Conservation (phyloP, 2,888 invertebrate genomes). For the Lithophane leautieri region DNA sequence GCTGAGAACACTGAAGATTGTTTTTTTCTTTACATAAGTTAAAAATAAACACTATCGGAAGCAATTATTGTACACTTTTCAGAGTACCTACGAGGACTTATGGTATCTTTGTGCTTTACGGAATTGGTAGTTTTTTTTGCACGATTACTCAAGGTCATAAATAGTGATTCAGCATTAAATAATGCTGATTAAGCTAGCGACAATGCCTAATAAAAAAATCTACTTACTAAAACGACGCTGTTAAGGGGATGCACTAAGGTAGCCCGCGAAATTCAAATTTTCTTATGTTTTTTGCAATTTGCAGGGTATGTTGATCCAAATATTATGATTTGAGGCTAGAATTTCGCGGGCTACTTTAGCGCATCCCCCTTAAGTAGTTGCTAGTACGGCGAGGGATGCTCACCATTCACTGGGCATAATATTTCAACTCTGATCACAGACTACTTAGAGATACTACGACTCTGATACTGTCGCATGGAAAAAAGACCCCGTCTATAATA, state of each 20-base stretch:
- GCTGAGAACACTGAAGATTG: slow-evolving; percentile 1
- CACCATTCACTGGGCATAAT: neutral
- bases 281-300: too few relatives aligned
- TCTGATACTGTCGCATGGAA: neutral
- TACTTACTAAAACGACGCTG: slow-evolving; percentile 1
- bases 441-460: too few relatives aligned
- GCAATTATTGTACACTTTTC: slow-evolving; percentile 10
- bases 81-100: too few relatives aligned
- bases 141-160: neutral
- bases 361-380: too few relatives aligned
- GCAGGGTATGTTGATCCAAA: too few relatives aligned
- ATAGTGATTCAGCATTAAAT: too few relatives aligned
- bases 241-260: too few relatives aligned
- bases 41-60: neutral
- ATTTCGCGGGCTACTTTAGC: too few relatives aligned
- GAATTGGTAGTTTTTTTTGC: slow-evolving; percentile 18
- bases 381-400: too few relatives aligned
- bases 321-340: too few relatives aligned
- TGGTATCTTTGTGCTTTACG: neutral
- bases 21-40: neutral
- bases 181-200: slow-evolving; percentile 4
- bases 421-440: slow-evolving; percentile 6
- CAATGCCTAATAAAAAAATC: slow-evolving; percentile 1
- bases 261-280: too few relatives aligned
- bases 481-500: neutral